A percentile compares a stretch with the other conserved stretches of the same genome.
phyloP scores from a whole-genome alignment of 2,888 invertebrate genomes.

The Anoplius nigerrimus region DNA sequence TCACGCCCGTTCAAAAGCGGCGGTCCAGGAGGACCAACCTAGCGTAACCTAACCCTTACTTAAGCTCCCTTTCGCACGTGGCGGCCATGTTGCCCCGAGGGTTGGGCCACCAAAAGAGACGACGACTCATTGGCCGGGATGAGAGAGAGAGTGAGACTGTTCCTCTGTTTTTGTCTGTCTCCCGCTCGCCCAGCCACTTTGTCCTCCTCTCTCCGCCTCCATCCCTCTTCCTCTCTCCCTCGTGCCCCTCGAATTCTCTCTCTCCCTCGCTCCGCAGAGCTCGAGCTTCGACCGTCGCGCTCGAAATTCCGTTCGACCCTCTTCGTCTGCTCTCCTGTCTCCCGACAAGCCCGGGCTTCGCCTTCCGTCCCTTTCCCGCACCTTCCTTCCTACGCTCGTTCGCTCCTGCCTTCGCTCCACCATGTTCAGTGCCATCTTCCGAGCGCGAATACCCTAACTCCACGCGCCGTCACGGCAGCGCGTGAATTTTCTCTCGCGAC shows the following conservation, averaged over 20 bases:
- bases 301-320: constrained; percentile 35
- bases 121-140: constrained; percentile 69
- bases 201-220: neutral
- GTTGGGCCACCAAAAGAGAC: constrained; percentile 72
- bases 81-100: constrained; percentile 73
- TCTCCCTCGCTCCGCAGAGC: neutral
- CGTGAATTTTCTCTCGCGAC: constrained; percentile 29
- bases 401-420: constrained; percentile 15
- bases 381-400: constrained; percentile 31
- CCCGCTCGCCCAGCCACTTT: constrained; percentile 15
- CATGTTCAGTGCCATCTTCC: constrained; percentile 24
- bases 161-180: constrained; percentile 24
- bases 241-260: constrained; percentile 1
- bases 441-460: constrained; percentile 16
- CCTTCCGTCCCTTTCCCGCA: constrained; percentile 26
- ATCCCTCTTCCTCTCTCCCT: constrained; percentile 1
- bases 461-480: constrained; percentile 15
- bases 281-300: constrained; percentile 25
- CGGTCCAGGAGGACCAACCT: constrained; percentile 61
- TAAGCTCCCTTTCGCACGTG: constrained; percentile 64
- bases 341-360: neutral
- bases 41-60: constrained; percentile 62
- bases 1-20: constrained; percentile 42
- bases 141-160: constrained; percentile 15
- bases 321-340: constrained; percentile 8